Percentiles rank a stretch among this genome's conserved stretches.
Conservation (phyloP, 2,888 invertebrate species). For the Phengaris arion region DNA sequence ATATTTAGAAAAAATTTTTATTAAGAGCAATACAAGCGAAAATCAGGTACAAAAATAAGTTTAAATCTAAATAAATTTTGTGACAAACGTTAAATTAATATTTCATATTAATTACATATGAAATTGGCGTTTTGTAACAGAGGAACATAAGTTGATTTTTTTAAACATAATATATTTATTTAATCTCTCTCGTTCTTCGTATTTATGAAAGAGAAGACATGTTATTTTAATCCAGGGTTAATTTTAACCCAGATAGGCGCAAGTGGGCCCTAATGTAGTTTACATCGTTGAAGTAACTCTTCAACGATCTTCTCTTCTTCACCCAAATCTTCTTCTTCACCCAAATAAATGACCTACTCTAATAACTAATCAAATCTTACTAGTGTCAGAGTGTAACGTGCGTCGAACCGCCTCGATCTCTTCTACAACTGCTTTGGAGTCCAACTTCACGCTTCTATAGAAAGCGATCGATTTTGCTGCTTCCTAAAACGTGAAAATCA, state of each 20-base stretch:
- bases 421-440: conserved; percentile 17
- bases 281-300: neutral
- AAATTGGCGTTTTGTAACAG: no score
- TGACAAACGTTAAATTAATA: neutral
- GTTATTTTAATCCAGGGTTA: no score
- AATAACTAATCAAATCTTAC: neutral
- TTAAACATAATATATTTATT: no score
- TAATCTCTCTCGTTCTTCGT: no score
- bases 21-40: neutral
- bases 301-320: no score
- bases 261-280: no score
- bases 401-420: neutral
- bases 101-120: no score
- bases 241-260: no score
- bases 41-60: neutral
- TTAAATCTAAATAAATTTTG: neutral
- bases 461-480: conserved; percentile 28
- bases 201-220: no score
- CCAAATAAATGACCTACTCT: no score
- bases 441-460: conserved; percentile 21
- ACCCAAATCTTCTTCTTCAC: no score
- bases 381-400: neutral
- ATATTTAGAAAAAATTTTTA: neutral
- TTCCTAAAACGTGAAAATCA: neutral
- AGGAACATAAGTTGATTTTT: no score